Evolutionary conservation across 2,113 vertebrate genomes (phyloP), one percentile per base, ranked within the genome.

Genomic region (Ibidorhyncha struthersii): DNA sequence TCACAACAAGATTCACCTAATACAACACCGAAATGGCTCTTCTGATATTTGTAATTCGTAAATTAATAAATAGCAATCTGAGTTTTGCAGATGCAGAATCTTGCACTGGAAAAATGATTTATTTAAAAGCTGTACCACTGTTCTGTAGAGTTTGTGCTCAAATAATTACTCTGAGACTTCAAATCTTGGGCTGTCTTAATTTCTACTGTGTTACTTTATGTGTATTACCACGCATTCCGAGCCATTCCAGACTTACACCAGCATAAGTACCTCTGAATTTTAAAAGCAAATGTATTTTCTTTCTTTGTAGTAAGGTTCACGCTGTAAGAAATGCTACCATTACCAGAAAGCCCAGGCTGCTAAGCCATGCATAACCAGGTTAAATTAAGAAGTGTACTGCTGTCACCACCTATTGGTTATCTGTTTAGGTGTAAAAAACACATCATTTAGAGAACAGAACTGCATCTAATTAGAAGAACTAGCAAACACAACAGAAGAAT

Each of bases 371-470:
- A 30, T 17, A 79, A 80, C 30, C 15, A 32, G 41, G 40, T 58
- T 87, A 70, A 90, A 91, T 82, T 40, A 56, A 85, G 81, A 76
- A 67, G 36, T 20, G 74, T 92, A 80, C 69, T 96, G 69, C 43
- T 95, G 79, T 58, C 90, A 96, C 91, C 89, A 97, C 76, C 82
- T 97, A 81, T 97, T 87, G 74, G 86, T 43, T 96, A 55, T 52
- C 69, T 72, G 55, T 49, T 73, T 92, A 87, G 49, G 29, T 93
- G 26, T 96, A 78, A 90, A 96, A 77, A 38, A 4, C 29, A 95
- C 95, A 89, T 50, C 29, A 41, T 26, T 74, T 78, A 59, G 40
- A 87, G 86, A 87, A 27, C 30, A 27, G 67, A 96, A 78, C 50
- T 84, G 14, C 9, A 89, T 47, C 12, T 96, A 78, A 97, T 96